Evolutionary conservation across 2,888 invertebrate genomes (phyloP).

Genomic region (Watsonalla binaria): DNA sequence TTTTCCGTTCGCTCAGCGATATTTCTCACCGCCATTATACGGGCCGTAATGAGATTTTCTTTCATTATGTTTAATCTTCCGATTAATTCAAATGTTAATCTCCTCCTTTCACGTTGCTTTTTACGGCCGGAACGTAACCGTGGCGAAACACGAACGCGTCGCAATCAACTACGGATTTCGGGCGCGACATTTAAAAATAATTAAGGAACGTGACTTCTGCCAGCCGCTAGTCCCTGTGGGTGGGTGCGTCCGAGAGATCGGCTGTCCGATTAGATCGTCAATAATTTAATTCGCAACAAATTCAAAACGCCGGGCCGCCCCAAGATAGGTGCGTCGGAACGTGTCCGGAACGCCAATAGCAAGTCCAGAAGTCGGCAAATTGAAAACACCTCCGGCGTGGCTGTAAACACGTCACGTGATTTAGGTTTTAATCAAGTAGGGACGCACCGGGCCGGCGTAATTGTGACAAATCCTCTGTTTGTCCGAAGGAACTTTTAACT

Average conservation of each 20-base stretch:
- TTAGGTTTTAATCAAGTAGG: slow-evolving; percentile 79
- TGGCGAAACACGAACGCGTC: slow-evolving; percentile 50
- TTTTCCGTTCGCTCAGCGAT: slow-evolving; percentile 56
- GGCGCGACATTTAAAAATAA: slow-evolving; percentile 66
- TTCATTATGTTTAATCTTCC: slow-evolving; percentile 79
- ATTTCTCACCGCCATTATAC: slow-evolving; percentile 77
- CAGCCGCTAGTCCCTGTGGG: slow-evolving; percentile 21
- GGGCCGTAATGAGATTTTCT: slow-evolving; percentile 76
- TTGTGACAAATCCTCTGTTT: slow-evolving; percentile 80
- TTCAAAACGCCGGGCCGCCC: slow-evolving; percentile 69
- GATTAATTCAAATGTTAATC: slow-evolving; percentile 79
- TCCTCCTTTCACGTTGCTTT: slow-evolving; percentile 67
- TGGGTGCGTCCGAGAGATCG: slow-evolving; percentile 41
- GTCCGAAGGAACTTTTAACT: slow-evolving; percentile 78
- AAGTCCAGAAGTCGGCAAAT: slow-evolving; percentile 71
- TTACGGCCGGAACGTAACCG: slow-evolving; percentile 60
- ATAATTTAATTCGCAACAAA: slow-evolving; percentile 78
- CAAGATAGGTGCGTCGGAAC: slow-evolving; percentile 70
- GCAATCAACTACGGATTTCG: slow-evolving; percentile 52
- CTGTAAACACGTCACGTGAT: slow-evolving; percentile 80
- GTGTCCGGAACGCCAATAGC: slow-evolving; percentile 76
- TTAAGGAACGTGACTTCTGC: slow-evolving; percentile 66
- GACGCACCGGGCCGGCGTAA: slow-evolving; percentile 73
- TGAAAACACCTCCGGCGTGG: slow-evolving; percentile 77
- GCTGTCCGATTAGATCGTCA: slow-evolving; percentile 69